Base-by-base conservation (phyloP, 64 coral and sea anemone genomes). In the Orbicella faveolata region DNA sequence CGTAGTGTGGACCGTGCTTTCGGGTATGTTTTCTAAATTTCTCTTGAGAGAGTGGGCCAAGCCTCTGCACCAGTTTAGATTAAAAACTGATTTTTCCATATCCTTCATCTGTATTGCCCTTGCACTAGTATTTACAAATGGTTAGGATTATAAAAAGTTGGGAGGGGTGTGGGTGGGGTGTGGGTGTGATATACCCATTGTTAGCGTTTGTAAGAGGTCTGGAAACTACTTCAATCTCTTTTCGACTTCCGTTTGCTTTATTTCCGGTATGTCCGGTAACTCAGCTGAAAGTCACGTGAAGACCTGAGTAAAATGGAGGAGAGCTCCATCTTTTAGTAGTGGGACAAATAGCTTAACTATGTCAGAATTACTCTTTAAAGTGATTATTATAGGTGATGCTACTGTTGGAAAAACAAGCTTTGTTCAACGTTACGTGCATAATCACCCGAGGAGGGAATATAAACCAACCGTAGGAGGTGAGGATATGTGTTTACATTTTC, bases 331-430 rank as follows among this genome's bases (percentile, higher is more conserved):
- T 67, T 36, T 18, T 67, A 1, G 34, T 41, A 13, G 19, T 6
- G 6, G 13, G 4, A 85, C 3, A 23, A 16, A 16, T 10, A 11
- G 9, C 23, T 20, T 30, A n/a, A 87, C 19, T 70, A 96, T 96
- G 95, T 83, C 95, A 61, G 97, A 99, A 89, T 76, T 99, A 65
- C 83, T 96, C 15, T 99, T 99, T 65, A 99, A 99, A 89, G 94
- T 99, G 21, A 75, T 99, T 15, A 94, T 99, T 61, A 87, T 99
- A 48, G 97, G 97, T 8, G 97, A 99, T 63, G 91, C 97, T 5
- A 90, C 91, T 9, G 97, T 99, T 39, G 97, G 97, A 61, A 99
- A 99, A 69, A 99, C 97, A 33, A 80, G 91, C 37, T 96, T 99
- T 86, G 97, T 99, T 16, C 86, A 91, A 69, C 90, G 91, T 53